These are phyloP conservation scores for Pygoscelis antarcticus DNA, from an alignment of 2,113 vertebrate genomes.

Conservation along the genomic window DNA sequence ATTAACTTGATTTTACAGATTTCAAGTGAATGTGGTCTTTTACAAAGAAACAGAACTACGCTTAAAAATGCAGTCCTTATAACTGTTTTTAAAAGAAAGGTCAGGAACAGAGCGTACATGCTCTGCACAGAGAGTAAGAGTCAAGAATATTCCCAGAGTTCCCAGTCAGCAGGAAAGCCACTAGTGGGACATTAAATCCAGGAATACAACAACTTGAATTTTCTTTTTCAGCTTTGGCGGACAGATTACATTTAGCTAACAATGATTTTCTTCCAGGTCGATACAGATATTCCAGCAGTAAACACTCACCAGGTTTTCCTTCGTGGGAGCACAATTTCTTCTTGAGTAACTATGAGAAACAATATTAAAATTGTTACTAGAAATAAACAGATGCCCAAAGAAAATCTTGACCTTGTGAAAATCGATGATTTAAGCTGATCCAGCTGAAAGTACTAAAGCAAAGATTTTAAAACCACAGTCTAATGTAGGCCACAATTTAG, in stretches of 20 bases:
- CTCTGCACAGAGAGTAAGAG: not conserved
- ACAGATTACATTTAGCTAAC: not conserved
- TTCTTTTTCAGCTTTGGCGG: not conserved
- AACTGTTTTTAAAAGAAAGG: not conserved
- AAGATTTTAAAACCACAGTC: not conserved
- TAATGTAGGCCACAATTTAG: not conserved
- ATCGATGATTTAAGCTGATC: not conserved
- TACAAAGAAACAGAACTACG: not conserved
- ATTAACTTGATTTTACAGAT: not conserved
- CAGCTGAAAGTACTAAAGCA: not conserved
- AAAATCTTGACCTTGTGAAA: not conserved
- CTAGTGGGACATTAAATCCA: not conserved
- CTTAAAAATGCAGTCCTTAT: not conserved
- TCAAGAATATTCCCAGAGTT: not conserved
- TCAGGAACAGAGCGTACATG: not conserved
- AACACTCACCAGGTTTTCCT: conserved; percentile 90
- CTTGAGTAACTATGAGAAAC: conserved; percentile 59
- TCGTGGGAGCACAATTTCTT: conserved; percentile 83
- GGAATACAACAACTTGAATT: not conserved
- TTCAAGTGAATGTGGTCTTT: not conserved
- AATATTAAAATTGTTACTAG: not conserved
- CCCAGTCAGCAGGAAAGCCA: not conserved
- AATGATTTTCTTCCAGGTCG: not conserved
- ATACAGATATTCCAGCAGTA: not conserved
- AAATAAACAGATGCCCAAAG: not conserved